A percentile compares a stretch with the other conserved stretches of the same genome.
Evolutionary conservation across 2,113 vertebrate species (phyloP).

Genomic region (Petrocephalus zakoni): DNA sequence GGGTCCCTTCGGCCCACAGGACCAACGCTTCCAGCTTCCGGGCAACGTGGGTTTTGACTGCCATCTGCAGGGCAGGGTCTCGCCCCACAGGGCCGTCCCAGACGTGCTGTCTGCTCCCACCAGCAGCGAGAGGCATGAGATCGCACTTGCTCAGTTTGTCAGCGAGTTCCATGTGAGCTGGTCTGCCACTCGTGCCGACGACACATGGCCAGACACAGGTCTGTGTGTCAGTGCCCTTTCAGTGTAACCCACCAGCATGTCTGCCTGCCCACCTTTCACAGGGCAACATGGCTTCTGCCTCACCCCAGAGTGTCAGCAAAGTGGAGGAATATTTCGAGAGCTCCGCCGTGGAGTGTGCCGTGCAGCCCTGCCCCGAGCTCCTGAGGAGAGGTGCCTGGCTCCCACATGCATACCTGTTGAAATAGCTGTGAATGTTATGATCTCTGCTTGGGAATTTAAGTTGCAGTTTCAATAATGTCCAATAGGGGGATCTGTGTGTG

Average conservation of each 20-base stretch:
- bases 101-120: slow-evolving; percentile 72
- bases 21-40: slow-evolving; percentile 79
- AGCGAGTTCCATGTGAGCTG: slow-evolving; percentile 71
- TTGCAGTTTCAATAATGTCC: not conserved
- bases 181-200: not conserved
- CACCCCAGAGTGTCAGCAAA: slow-evolving; percentile 53
- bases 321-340: slow-evolving; percentile 73
- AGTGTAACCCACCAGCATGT: not conserved
- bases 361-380: slow-evolving; percentile 84
- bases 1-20: slow-evolving; percentile 79
- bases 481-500: not conserved
- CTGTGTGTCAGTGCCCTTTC: not conserved
- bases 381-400: slow-evolving; percentile 73
- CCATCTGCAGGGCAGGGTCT: slow-evolving; percentile 64
- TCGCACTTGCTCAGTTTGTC: slow-evolving; percentile 74
- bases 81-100: slow-evolving; percentile 55
- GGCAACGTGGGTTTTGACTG: slow-evolving; percentile 78
- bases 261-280: slow-evolving; percentile 34
- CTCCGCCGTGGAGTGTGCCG: slow-evolving; percentile 78
- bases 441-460: not conserved
- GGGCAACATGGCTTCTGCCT: slow-evolving; percentile 48
- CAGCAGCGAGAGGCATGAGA: slow-evolving; percentile 68
- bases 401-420: not conserved
- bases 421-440: not conserved
- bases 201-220: not conserved